These are phyloP conservation scores for Sebastes jordani DNA, from an alignment of 2,797 vertebrate species.

Conservation along the genomic window DNA sequence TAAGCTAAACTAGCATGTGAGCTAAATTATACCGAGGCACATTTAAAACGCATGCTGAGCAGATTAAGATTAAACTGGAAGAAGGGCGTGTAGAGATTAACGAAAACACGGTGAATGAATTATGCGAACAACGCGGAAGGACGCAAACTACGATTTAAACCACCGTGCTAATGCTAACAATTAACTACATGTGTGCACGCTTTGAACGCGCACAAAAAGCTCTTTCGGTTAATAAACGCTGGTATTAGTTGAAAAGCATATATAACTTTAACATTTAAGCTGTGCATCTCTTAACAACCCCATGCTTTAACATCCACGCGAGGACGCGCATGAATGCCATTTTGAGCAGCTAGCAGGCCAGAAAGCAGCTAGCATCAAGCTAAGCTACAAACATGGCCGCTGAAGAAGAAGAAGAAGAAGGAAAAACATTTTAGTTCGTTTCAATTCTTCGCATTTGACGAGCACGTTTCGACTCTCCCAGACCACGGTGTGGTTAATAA, in stretches of 20 bases:
- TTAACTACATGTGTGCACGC: background rate
- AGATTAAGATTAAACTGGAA: background rate
- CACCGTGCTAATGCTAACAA: slow-evolving; percentile 11
- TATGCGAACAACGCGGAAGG: accelerated
- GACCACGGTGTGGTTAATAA: accelerated
- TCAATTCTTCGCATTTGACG: too few species aligned
- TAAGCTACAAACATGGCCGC: slow-evolving; percentile 73
- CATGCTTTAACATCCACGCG: background rate
- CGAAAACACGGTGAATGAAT: accelerated
- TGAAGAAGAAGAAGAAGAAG: background rate
- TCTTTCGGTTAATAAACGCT: accelerated
- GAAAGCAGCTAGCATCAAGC: background rate
- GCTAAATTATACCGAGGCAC: background rate
- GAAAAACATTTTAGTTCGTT: background rate
- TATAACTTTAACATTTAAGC: accelerated
- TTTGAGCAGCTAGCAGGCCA: slow-evolving; percentile 31
- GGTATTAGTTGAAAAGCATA: accelerated
- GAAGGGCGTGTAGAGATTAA: accelerated
- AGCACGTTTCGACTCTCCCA: accelerated
- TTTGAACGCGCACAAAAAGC: accelerated
- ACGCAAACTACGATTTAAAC: background rate
- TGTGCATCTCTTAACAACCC: accelerated
- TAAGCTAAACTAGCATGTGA: slow-evolving; percentile 23
- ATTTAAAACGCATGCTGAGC: background rate
- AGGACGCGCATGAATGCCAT: slow-evolving; percentile 69